Evolutionary conservation across 2,888 invertebrate genomes (phyloP).

Genomic region (Selenia dentaria): DNA sequence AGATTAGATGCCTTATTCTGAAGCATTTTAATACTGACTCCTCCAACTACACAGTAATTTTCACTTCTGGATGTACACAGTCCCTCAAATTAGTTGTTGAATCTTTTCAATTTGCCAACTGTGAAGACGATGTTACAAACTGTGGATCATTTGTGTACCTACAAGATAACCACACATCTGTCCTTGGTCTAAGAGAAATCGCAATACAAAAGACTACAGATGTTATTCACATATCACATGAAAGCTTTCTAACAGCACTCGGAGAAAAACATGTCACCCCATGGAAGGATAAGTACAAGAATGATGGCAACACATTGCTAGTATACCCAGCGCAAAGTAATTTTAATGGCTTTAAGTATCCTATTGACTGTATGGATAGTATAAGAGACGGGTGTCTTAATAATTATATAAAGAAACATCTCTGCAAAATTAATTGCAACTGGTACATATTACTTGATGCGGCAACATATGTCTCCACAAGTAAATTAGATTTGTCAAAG

Average conservation of each 20-base stretch:
- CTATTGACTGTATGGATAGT: conserved; percentile 88
- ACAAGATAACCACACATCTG: conserved; percentile 97
- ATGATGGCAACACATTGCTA: conserved; percentile 84
- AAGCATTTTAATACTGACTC: conserved; percentile 92
- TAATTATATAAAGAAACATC: conserved; percentile 57
- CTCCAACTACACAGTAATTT: conserved; percentile 94
- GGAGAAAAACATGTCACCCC: conserved; percentile 30
- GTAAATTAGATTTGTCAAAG: conserved; percentile 88
- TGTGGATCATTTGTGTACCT: conserved; percentile 90
- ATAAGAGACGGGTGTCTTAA: conserved; percentile 86
- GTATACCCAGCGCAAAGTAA: conserved; percentile 97
- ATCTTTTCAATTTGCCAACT: conserved; percentile 86
- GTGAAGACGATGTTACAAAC: conserved; percentile 44
- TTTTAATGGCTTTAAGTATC: conserved; percentile 96
- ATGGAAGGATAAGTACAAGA: conserved; percentile 43
- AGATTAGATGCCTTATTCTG: conserved; percentile 93
- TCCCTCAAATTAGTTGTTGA: conserved; percentile 94
- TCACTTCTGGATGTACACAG: conserved; percentile 97
- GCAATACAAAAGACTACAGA: conserved; percentile 83
- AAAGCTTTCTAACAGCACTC: conserved; percentile 79
- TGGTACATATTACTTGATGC: conserved; percentile 95
- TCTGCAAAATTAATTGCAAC: conserved; percentile 68
- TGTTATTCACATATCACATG: conserved; percentile 83
- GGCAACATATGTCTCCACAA: conserved; percentile 92
- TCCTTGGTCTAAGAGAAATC: conserved; percentile 94